Evolutionary conservation across 1,140 invertebrate species (phyloP).

Genomic region (Aphelinus certus): DNA sequence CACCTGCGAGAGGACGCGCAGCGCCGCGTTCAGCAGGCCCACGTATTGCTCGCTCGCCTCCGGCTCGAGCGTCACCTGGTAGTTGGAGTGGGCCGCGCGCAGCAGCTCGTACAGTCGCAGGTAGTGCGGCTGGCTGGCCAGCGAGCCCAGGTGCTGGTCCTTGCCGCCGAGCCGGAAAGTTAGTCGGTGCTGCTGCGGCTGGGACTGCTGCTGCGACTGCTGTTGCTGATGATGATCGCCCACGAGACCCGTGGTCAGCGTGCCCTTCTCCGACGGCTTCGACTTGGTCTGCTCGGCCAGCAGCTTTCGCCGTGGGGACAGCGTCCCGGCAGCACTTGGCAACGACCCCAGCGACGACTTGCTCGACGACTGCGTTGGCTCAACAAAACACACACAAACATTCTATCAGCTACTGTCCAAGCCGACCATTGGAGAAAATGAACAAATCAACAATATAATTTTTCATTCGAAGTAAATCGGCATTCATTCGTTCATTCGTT

Average conservation of each 20-base stretch:
- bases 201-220: slow-evolving; percentile 50
- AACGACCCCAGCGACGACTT: slow-evolving; percentile 70
- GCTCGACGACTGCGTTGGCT: slow-evolving; percentile 39
- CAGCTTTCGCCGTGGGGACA: slow-evolving; percentile 67
- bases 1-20: slow-evolving; percentile 77
- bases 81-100: slow-evolving; percentile 80
- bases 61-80: slow-evolving; percentile 81
- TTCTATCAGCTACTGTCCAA: background rate
- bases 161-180: slow-evolving; percentile 25
- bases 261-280: background rate
- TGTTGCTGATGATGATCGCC: background rate
- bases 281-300: slow-evolving; percentile 52
- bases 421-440: too few species aligned
- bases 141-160: slow-evolving; percentile 62
- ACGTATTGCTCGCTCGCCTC: slow-evolving; percentile 80
- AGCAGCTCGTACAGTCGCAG: slow-evolving; percentile 80
- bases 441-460: too few species aligned
- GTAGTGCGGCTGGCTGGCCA: slow-evolving; percentile 68
- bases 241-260: too few species aligned
- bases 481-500: too few species aligned
- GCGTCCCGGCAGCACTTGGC: slow-evolving; percentile 62
- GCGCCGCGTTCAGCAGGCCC: slow-evolving; percentile 72
- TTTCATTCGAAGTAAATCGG: too few species aligned
- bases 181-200: slow-evolving; percentile 2
- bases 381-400: slow-evolving; percentile 12